Conservation (phyloP, 2,113 vertebrate genomes). For the Erythrocebus patas region DNA sequence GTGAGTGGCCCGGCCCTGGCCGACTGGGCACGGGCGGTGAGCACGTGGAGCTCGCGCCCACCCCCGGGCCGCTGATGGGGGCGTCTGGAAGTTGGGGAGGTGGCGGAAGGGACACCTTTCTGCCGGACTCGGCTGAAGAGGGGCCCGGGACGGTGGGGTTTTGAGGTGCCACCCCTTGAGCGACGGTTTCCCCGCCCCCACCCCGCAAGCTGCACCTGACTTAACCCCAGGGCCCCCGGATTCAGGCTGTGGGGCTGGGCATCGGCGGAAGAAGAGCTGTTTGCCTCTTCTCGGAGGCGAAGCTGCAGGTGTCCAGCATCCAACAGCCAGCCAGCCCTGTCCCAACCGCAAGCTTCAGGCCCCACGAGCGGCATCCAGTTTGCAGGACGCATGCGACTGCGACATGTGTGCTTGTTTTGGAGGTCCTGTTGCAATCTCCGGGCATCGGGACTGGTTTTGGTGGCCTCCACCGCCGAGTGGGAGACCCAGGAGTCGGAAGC, state of each 20-base stretch:
- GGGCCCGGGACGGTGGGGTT: background rate
- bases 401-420: background rate
- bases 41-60: constrained; percentile 37
- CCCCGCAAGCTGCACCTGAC: background rate
- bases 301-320: constrained; percentile 60
- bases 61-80: background rate
- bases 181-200: background rate
- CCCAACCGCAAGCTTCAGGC: background rate
- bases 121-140: background rate
- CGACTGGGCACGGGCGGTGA: background rate
- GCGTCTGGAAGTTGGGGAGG: constrained; percentile 37
- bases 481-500: background rate
- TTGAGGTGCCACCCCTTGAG: background rate
- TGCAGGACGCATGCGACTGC: background rate
- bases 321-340: background rate
- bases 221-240: background rate
- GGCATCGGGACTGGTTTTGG: background rate
- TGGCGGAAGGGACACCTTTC: background rate
- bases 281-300: background rate
- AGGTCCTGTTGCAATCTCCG: background rate
- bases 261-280: background rate
- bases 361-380: background rate
- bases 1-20: constrained; percentile 69
- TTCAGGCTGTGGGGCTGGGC: background rate
- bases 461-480: background rate